Evolutionary conservation across 2,888 invertebrate genomes (phyloP), one percentile per base, ranked within the genome.

Genomic region (Gordius sp.): DNA sequence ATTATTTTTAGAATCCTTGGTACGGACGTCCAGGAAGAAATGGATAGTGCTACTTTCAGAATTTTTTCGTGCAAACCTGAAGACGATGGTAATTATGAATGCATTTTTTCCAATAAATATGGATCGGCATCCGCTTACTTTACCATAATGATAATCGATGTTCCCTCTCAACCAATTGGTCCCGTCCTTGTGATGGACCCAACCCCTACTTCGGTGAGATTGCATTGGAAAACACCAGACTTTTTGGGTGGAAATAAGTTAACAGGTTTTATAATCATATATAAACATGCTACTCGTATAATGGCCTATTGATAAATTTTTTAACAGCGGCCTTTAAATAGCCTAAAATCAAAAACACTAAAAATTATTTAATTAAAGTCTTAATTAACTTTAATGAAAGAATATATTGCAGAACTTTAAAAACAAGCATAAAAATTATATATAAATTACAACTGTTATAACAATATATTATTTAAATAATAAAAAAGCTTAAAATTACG

Each of bases 1-100:
- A n/a, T n/a, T n/a, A n/a, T n/a, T n/a, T n/a, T n/a, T 23, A 47
- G 47, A 20, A n/a, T 47, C 8, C 47, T 47, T n/a, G 47, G 47
- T 23, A 47, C 47, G n/a, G 8, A 23, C 20, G 20, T 47, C 8
- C n/a, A 47, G 23, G 47, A 47, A 20, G n/a, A 47, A 23, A 8
- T 13, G 20, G 13, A 47, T 8, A 20, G 16, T 23, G 47, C 47
- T 23, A 47, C 20, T 20, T 47, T 47, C 47, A 13, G 47, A 4
- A 47, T 47, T n/a, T 47, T 47, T 20, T 47, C 47, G 20, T 47
- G 47, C 23, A 8, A 20, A 47, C 47, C 20, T 47, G 16, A 47
- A 8, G 47, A 47, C 47, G 47, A 47, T 4, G 47, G 47, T 4
- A 47, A 47, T 20, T 20, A 47, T 23, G 47, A 47, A 47, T 47